Conservation (phyloP, 2,888 invertebrate species). For the Syrista parreyssii region DNA sequence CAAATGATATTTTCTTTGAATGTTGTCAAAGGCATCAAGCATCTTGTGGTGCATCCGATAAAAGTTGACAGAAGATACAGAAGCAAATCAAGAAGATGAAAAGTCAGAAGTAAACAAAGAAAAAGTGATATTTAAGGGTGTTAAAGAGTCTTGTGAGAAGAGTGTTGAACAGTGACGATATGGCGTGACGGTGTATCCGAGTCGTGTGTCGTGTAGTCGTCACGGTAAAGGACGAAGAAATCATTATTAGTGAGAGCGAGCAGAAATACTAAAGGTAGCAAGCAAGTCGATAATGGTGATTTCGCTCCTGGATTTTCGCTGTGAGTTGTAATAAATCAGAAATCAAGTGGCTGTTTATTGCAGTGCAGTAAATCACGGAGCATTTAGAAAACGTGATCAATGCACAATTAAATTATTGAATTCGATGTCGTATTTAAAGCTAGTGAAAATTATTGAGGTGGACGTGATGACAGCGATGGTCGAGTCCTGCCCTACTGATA, state of each 20-base stretch:
- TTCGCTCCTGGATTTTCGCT: background rate
- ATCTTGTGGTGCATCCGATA: background rate
- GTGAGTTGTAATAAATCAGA: background rate
- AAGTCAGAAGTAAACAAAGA: background rate
- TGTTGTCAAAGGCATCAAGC: background rate
- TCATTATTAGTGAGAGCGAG: background rate
- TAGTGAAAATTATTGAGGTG: background rate
- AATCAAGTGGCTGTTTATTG: background rate
- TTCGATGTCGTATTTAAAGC: background rate
- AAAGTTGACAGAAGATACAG: background rate
- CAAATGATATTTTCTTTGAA: background rate
- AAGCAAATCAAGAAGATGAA: background rate
- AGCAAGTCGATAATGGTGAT: background rate
- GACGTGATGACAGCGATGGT: background rate
- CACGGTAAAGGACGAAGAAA: background rate
- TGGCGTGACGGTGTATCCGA: background rate
- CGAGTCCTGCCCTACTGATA: background rate
- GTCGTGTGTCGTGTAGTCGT: background rate
- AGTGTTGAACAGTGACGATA: background rate
- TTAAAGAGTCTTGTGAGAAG: background rate
- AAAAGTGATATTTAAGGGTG: background rate
- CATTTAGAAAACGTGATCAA: background rate
- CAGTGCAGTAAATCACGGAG: background rate
- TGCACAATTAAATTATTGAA: background rate
- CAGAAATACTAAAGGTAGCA: background rate